Base-by-base conservation (phyloP, 2,888 invertebrate genomes). In the Thalpophila matura region DNA sequence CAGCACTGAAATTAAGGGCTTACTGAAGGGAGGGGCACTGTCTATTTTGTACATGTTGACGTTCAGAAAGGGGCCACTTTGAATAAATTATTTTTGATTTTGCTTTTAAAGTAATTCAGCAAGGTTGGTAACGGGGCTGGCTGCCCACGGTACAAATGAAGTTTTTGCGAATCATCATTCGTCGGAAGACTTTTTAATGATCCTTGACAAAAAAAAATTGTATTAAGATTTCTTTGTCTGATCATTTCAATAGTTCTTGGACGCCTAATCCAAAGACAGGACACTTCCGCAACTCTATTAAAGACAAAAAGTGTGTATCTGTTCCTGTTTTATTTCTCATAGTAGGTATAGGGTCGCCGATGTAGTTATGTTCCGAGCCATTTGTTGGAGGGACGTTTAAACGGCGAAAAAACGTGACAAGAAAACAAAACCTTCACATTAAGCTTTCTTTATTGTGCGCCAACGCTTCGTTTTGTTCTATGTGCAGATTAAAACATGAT, bases 361-460 rank as follows among this genome's bases (percentile, higher is more conserved):
- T 87, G 89, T 89, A 88, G 89, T 89, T 90, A 88, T 88, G 88
- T 89, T 91, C 87, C 88, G 77, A 83, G 82, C 88, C 90, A 90
- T 91, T 91, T 91, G 91, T 90, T 87, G 83, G 85, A 85, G 86
- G 89, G 89, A 89, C 88, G 88, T 89, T 91, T 91, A 91, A 92
- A 91, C 86, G 88, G 79, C 89, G 89, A 87, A 91, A 90, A 92
- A 91, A 92, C 92, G 92, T 92, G 92, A 93, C 92, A 85, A 90
- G 92, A 92, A 92, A 91, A 90, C 89, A 86, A 85, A 92, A 89
- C 78, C 76, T 84, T 84, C 86, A 90, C 89, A 91, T 90, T 91
- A 88, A 88, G 87, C 77, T 88, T 90, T 86, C 88, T 91, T 90
- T 91, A 92, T 90, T 90, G 89, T 87, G 79, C 84, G 84, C 84